Evolutionary conservation across 2,888 invertebrate genomes (phyloP).

Genomic region (Shargacucullia verbasci): DNA sequence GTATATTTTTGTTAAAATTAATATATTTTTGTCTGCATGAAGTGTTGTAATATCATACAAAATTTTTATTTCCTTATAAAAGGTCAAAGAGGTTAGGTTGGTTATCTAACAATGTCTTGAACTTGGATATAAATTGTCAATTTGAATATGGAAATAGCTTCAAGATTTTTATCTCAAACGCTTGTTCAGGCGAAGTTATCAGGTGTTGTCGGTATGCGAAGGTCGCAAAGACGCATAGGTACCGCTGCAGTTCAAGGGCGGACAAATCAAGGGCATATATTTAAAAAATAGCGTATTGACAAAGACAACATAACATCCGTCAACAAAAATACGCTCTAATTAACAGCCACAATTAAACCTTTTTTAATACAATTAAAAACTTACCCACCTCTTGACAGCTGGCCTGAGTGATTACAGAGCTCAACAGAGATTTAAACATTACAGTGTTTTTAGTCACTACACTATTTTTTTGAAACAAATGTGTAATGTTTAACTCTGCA

Average conservation of each 20-base stretch:
- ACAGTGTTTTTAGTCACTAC: conserved; percentile 84
- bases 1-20: neutral
- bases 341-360: conserved; percentile 34
- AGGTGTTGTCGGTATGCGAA: conserved; percentile 52
- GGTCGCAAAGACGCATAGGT: conserved; percentile 63
- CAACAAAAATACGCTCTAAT: conserved; percentile 30
- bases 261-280: conserved; percentile 76
- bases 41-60: conserved; percentile 21
- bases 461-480: conserved; percentile 69
- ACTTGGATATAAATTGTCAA: conserved; percentile 18
- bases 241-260: conserved; percentile 79
- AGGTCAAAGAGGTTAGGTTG: conserved; percentile 80
- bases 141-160: conserved; percentile 16
- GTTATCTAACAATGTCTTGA: conserved; percentile 73
- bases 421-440: conserved; percentile 91
- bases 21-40: conserved; percentile 10
- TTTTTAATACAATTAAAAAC: conserved; percentile 75
- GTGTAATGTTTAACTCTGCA: conserved; percentile 71
- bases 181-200: conserved; percentile 36
- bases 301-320: conserved; percentile 30
- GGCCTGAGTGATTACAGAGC: conserved; percentile 90
- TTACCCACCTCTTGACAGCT: conserved; percentile 94
- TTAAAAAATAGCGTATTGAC: conserved; percentile 39
- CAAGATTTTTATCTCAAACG: conserved; percentile 12
- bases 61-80: conserved; percentile 45